Conservation (phyloP, 2,113 vertebrate genomes). For the Myanophis thanlyinensis region DNA sequence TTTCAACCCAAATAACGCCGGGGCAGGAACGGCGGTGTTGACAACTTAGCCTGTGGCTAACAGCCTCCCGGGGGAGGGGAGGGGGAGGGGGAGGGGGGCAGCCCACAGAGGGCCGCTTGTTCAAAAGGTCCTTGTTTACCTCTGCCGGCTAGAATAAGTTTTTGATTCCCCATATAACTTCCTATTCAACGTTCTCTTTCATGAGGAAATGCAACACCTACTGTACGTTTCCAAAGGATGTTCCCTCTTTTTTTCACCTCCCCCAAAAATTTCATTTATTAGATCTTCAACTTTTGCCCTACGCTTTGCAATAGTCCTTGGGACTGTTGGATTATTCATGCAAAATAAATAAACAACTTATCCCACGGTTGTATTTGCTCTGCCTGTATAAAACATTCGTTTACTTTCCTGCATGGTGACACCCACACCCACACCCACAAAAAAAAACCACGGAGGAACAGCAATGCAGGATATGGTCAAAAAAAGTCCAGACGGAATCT, state of each 20-base stretch:
- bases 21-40: constrained; percentile 50
- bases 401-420: background rate
- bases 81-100: no score
- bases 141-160: constrained; percentile 61
- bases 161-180: constrained; percentile 68
- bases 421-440: background rate
- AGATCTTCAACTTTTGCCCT: constrained; percentile 66
- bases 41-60: constrained; percentile 56
- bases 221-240: constrained; percentile 60
- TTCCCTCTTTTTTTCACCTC: constrained; percentile 49
- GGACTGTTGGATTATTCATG: constrained; percentile 59
- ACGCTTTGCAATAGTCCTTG: constrained; percentile 61
- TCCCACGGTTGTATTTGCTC: constrained; percentile 38
- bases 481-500: background rate
- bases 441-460: background rate
- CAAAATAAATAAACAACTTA: constrained; percentile 64
- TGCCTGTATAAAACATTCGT: constrained; percentile 30
- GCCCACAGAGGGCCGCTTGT: constrained; percentile 59
- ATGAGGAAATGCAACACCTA: constrained; percentile 62
- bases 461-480: background rate
- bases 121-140: constrained; percentile 58
- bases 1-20: constrained; percentile 37
- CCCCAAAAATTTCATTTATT: constrained; percentile 49
- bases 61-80: constrained; percentile 54
- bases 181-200: constrained; percentile 60